Evolutionary conservation across 2,888 invertebrate genomes (phyloP).

Genomic region (Thecophora atra): DNA sequence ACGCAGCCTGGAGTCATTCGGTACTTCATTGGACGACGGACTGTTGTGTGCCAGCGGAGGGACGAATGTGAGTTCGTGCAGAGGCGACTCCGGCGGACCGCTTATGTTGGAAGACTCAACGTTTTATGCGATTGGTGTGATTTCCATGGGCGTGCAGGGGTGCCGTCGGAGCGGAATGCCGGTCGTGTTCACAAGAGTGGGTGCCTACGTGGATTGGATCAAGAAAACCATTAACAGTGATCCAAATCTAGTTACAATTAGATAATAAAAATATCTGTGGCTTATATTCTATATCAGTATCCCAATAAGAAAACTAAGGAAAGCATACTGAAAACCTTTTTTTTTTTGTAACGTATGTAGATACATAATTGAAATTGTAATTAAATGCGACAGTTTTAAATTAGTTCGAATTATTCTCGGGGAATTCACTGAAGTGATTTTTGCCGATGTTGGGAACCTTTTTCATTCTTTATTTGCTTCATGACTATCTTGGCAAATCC

Average conservation of each 20-base stretch:
- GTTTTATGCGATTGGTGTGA: slow-evolving; percentile 69
- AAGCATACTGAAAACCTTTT: too few relatives aligned
- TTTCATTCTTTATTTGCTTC: too few relatives aligned
- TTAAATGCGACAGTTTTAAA: too few relatives aligned
- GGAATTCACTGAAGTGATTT: too few relatives aligned
- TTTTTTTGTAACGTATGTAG: too few relatives aligned
- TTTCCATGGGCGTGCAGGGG: slow-evolving; percentile 73
- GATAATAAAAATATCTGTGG: background rate
- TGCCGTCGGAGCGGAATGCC: slow-evolving; percentile 72
- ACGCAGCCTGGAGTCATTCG: background rate
- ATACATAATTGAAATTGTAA: too few relatives aligned
- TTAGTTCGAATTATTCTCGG: too few relatives aligned
- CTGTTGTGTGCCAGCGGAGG: slow-evolving; percentile 71
- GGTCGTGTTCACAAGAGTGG: slow-evolving; percentile 72
- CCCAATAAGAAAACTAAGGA: too few relatives aligned
- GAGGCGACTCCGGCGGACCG: slow-evolving; percentile 73
- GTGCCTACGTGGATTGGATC: slow-evolving; percentile 72
- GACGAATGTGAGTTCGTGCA: slow-evolving; percentile 68
- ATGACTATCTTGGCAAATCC: too few relatives aligned
- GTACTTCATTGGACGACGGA: background rate
- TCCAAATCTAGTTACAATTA: background rate
- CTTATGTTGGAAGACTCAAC: slow-evolving; percentile 41
- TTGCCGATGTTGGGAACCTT: too few relatives aligned
- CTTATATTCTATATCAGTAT: too few relatives aligned
- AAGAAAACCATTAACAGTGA: slow-evolving; percentile 40